Evolutionary conservation across 2,888 invertebrate species (phyloP).

Genomic region (Brachynemurus nebulosus): DNA sequence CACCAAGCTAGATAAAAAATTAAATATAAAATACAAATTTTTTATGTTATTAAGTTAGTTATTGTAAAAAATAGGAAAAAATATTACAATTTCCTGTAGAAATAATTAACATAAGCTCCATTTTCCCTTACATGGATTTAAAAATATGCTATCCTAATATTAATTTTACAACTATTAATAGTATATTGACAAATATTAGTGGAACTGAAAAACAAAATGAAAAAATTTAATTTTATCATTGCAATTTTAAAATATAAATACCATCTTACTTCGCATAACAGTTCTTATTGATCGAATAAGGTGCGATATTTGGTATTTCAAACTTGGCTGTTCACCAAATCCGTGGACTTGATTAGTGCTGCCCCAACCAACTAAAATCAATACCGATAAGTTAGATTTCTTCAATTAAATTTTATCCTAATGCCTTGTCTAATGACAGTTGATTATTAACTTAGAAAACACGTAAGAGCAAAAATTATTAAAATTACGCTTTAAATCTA

Average conservation of each 20-base stretch:
- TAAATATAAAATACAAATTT: too few species aligned
- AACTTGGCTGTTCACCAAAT: conserved; percentile 73
- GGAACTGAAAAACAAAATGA: conserved; percentile 76
- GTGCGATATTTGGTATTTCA: conserved; percentile 80
- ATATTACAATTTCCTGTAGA: too few species aligned
- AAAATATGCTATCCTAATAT: conserved; percentile 55
- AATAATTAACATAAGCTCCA: too few species aligned
- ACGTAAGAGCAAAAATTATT: too few species aligned
- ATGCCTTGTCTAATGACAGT: too few species aligned
- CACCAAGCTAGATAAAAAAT: too few species aligned
- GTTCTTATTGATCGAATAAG: conserved; percentile 88
- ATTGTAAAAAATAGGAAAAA: too few species aligned
- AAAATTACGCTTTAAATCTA: not conserved
- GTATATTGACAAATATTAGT: conserved; percentile 76
- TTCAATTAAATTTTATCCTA: too few species aligned
- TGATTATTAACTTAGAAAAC: too few species aligned
- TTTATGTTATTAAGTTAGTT: too few species aligned
- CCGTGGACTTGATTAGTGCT: conserved; percentile 56
- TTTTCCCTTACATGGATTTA: too few species aligned
- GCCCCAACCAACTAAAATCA: conserved; percentile 80
- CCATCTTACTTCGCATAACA: conserved; percentile 85
- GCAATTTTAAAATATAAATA: conserved; percentile 7
- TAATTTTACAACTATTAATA: conserved; percentile 77
- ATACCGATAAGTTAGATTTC: too few species aligned
- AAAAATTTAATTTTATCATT: conserved; percentile 16